Evolutionary conservation across 2,797 vertebrate species (phyloP), one percentile per base, ranked within the genome.

Genomic region (Sebastes hubbsi): DNA sequence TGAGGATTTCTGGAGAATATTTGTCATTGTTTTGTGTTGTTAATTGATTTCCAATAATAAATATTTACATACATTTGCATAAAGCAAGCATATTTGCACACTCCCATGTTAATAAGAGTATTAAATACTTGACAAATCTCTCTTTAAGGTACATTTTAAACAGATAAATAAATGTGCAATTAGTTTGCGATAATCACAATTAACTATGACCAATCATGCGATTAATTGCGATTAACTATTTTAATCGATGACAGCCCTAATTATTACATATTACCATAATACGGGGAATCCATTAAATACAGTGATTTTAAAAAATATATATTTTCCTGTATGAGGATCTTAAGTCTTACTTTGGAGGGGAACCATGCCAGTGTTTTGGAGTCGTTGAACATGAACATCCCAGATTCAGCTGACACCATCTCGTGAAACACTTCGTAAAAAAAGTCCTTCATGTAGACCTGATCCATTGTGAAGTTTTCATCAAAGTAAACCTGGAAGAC

Each of bases 311-410:
- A 14, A 56, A 25, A 25, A 56, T 6, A 56, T 3, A 29, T 20
- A 29, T 24, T 27, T 34, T 4, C 11, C 2, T 75, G 8, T 12
- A 24, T 20, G 8, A 63, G 6, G 16, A 61, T 29, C 1, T 38
- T 2, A 59, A 4, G 10, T 42, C 67, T 83, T 96, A 97, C 97
- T 94, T 95, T 92, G 87, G 96, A 93, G 59, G 97, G 96, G 91
- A 98, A 98, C 97, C 97, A 98, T 84, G 96, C 96, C 68, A 98
- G 93, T 8, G 96, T 96, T 75, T 95, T 91, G 36, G 96, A 95
- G 90, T 98, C 96, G 0, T 97, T 95, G 73, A 96, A 96, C 64
- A 94, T 93, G 87, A 98, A 97, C 97, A 98, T 97, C 78, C 94
- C 94, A 8, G 96, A 97, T 29, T 96, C 94, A 77, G 96, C 92